Conservation (phyloP, 2,113 vertebrate species). For the Cottus gobio region DNA sequence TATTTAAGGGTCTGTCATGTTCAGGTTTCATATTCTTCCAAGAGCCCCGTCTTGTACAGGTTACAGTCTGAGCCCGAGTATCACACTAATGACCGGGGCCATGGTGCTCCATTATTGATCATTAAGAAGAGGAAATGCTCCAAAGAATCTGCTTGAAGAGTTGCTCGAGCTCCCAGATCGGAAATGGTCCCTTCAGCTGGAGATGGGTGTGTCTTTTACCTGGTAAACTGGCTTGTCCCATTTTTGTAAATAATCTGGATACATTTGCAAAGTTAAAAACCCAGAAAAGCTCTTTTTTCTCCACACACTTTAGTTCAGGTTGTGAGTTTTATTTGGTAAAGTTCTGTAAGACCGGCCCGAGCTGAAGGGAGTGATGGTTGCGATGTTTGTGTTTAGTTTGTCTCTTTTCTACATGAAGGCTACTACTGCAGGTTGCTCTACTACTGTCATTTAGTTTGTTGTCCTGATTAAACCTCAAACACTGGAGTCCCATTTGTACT, state of each 20-base stretch:
- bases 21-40: conserved; percentile 33
- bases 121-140: not conserved
- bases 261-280: conserved; percentile 27
- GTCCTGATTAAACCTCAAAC: conserved; percentile 67
- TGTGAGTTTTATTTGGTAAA: conserved; percentile 5
- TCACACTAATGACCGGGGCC: not conserved
- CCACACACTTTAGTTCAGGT: not conserved
- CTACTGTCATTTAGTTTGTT: conserved; percentile 51
- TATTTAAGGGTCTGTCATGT: not conserved
- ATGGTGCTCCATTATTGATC: not conserved
- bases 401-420: conserved; percentile 31
- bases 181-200: not conserved
- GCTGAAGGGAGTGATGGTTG: conserved; percentile 20
- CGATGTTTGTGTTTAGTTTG: conserved; percentile 26
- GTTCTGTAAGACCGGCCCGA: not conserved
- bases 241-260: not conserved
- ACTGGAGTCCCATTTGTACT: conserved; percentile 58
- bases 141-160: conserved; percentile 24
- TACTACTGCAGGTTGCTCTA: conserved; percentile 65
- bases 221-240: conserved; percentile 1
- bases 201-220: not conserved
- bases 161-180: too few relatives aligned
- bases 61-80: not conserved
- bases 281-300: not conserved
- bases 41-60: conserved; percentile 17